Evolutionary conservation across 2,113 vertebrate species (phyloP).

Genomic region (Gopherus flavomarginatus): DNA sequence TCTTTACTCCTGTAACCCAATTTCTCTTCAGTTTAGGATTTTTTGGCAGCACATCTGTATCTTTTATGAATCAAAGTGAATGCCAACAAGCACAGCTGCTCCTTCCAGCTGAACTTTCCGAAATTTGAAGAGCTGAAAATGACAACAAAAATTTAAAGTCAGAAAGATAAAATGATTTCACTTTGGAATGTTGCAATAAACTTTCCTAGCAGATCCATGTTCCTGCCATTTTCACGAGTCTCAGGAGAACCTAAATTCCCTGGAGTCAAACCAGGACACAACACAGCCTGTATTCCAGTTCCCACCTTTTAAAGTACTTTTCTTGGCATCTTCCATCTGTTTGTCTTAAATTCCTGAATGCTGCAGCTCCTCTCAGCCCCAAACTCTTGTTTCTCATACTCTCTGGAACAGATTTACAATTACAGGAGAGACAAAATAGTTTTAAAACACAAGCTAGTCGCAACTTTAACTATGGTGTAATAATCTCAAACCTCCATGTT

Average conservation of each 20-base stretch:
- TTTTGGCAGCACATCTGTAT: constrained; percentile 57
- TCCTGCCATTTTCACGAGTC: not conserved
- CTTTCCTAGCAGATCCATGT: not conserved
- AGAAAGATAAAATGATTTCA: not conserved
- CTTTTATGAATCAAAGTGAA: constrained; percentile 71
- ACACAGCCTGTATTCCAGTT: not conserved
- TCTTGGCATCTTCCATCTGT: not conserved
- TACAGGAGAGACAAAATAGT: not conserved
- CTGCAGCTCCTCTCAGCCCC: not conserved
- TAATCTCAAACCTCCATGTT: not conserved
- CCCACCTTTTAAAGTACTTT: not conserved
- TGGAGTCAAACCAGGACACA: constrained; percentile 21
- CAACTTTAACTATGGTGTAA: not conserved
- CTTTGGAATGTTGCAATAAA: constrained; percentile 24
- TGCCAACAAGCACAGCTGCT: constrained; percentile 49
- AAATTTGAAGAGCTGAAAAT: constrained; percentile 41
- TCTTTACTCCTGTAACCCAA: constrained; percentile 49
- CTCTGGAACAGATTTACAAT: constrained; percentile 17
- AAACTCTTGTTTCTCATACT: not conserved
- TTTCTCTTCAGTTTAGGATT: constrained; percentile 57
- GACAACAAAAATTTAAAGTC: constrained; percentile 33
- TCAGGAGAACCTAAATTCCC: not conserved
- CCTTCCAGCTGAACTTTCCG: not conserved
- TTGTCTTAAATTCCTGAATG: not conserved
- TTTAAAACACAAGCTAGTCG: constrained; percentile 1